Conservation (phyloP, 2,113 vertebrate genomes). For the Hemiprocne comata region DNA sequence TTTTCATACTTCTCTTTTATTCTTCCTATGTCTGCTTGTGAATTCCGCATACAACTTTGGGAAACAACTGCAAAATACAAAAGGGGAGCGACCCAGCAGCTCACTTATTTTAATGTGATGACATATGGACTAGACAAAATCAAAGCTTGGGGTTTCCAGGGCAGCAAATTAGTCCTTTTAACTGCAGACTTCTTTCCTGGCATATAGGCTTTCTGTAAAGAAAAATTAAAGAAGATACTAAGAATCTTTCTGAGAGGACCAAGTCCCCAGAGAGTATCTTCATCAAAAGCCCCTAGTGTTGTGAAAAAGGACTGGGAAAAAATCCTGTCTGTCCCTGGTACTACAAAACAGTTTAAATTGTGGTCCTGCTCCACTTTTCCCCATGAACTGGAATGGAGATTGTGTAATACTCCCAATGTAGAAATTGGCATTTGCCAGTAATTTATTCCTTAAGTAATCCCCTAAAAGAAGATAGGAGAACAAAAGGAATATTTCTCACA, state of each 20-base stretch:
- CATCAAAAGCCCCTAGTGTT: background rate
- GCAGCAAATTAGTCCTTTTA: constrained; percentile 7
- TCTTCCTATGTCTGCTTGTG: background rate
- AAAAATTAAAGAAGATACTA: background rate
- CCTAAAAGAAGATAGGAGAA: background rate
- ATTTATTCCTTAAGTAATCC: background rate
- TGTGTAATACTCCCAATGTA: background rate
- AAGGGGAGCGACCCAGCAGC: background rate
- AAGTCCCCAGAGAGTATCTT: background rate
- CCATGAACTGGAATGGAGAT: background rate
- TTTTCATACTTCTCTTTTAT: background rate
- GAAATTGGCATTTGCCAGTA: background rate
- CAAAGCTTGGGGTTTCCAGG: constrained; percentile 39
- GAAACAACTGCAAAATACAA: background rate
- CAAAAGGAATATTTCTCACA: background rate
- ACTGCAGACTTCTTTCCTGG: background rate
- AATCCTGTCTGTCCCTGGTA: background rate
- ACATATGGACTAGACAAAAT: background rate
- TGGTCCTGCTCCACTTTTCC: background rate
- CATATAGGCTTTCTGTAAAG: background rate
- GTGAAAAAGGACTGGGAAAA: background rate
- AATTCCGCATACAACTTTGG: background rate
- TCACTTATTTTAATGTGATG: background rate
- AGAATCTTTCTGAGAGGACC: background rate
- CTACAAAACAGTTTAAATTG: background rate